phyloP scores from a whole-genome alignment of 2,797 vertebrate genomes.

The Scleropages formosus region DNA sequence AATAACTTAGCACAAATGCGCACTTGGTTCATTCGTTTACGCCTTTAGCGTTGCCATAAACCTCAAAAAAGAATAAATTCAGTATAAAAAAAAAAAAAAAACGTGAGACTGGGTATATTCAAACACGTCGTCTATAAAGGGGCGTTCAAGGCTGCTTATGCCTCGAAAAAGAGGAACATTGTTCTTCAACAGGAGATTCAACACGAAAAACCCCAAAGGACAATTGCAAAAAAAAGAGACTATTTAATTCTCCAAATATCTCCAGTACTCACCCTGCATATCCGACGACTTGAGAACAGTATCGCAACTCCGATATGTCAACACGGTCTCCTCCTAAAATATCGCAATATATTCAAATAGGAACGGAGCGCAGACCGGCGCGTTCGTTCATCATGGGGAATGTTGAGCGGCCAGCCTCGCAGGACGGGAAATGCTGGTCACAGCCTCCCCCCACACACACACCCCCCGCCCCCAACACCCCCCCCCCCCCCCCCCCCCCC shows the following conservation, averaged over 20 bases:
- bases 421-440: constrained; percentile 58
- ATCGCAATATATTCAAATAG: constrained; percentile 58
- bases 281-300: constrained; percentile 67
- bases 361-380: constrained; percentile 56
- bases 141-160: neutral
- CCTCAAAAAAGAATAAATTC: neutral
- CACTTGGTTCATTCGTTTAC: constrained; percentile 9
- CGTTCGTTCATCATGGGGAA: constrained; percentile 56
- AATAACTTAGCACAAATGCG: constrained; percentile 18
- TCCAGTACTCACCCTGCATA: constrained; percentile 68
- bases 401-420: constrained; percentile 57
- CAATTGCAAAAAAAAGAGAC: neutral
- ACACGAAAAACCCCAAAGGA: neutral
- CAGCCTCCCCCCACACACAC: constrained; percentile 63
- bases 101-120: too few relatives aligned
- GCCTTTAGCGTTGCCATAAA: neutral
- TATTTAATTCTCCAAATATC: neutral
- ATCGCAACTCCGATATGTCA: constrained; percentile 57
- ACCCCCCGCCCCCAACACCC: constrained; percentile 67
- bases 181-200: neutral
- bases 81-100: neutral
- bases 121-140: neutral
- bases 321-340: constrained; percentile 51
- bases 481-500: constrained; percentile 59
- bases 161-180: neutral